Evolutionary conservation across 2,797 vertebrate genomes (phyloP).

Genomic region (Lates japonicus): DNA sequence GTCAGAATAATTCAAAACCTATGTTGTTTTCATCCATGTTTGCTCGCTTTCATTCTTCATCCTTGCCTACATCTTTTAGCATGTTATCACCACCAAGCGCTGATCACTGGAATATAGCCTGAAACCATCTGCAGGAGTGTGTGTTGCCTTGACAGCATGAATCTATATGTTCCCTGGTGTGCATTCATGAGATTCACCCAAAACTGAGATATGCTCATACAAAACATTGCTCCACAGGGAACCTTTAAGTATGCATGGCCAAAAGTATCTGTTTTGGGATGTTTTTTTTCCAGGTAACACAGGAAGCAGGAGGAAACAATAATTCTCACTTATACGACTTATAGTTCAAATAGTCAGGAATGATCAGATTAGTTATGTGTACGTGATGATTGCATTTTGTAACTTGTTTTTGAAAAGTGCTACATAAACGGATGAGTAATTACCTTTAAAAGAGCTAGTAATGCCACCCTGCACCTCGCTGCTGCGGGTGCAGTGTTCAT

Average conservation of each 20-base stretch:
- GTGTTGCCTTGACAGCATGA: background rate
- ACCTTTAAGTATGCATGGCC: background rate
- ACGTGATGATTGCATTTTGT: background rate
- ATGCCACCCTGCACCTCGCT: accelerated
- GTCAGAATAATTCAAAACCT: too few relatives aligned
- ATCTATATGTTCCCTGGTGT: background rate
- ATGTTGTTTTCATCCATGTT: background rate
- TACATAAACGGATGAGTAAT: background rate
- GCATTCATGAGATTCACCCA: background rate
- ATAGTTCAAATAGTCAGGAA: background rate
- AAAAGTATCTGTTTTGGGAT: background rate
- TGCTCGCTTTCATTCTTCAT: background rate
- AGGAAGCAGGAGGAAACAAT: background rate
- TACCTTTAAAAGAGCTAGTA: background rate
- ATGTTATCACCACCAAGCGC: background rate
- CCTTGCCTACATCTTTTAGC: background rate
- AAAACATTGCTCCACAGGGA: background rate
- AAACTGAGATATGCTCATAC: background rate
- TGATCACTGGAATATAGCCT: background rate
- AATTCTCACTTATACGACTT: background rate
- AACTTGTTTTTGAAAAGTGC: too few relatives aligned
- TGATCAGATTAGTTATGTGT: background rate
- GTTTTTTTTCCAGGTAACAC: background rate
- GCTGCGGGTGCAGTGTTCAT: background rate
- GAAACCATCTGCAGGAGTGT: slow-evolving; percentile 1